phyloP scores from a whole-genome alignment of 2,888 invertebrate species.

The Arenicola marina region DNA sequence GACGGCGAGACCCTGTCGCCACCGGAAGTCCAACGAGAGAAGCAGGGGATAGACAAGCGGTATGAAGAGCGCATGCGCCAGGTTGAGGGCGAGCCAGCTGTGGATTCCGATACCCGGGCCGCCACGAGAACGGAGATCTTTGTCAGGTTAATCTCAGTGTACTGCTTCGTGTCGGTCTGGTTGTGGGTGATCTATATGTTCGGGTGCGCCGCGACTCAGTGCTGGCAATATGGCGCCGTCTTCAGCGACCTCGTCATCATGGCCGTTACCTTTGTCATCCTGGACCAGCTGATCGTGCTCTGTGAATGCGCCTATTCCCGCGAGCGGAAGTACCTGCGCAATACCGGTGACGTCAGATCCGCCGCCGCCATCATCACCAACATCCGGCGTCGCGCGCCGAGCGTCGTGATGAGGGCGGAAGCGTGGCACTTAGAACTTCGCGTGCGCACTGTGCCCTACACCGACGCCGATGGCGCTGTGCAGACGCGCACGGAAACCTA shows the following conservation, averaged over 20 bases:
- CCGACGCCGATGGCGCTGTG: neutral
- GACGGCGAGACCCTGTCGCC: no score
- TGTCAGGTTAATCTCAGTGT: no score
- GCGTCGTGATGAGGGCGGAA: neutral
- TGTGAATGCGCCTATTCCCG: neutral
- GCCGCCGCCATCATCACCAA: neutral
- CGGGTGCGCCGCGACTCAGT: no score
- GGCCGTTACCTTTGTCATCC: neutral
- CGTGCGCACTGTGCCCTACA: neutral
- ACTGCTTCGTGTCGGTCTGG: no score
- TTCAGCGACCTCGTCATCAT: neutral
- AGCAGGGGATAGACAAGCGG: no score
- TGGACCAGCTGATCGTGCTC: neutral
- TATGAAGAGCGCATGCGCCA: no score
- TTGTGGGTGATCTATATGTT: no score
- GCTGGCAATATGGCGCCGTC: no score
- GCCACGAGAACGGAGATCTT: no score
- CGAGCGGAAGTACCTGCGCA: constrained; percentile 3
- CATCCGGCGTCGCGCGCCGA: neutral
- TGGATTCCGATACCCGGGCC: no score
- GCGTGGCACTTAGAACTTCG: constrained; percentile 1
- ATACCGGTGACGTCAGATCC: neutral
- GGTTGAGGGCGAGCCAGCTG: no score
- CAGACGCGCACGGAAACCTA: constrained; percentile 1
- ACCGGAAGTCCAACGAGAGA: no score